Percentiles rank a stretch among this genome's conserved stretches.
These are phyloP conservation scores for Naso thynnoides DNA, from an alignment of 2,797 vertebrate genomes.

Conservation along the genomic window DNA sequence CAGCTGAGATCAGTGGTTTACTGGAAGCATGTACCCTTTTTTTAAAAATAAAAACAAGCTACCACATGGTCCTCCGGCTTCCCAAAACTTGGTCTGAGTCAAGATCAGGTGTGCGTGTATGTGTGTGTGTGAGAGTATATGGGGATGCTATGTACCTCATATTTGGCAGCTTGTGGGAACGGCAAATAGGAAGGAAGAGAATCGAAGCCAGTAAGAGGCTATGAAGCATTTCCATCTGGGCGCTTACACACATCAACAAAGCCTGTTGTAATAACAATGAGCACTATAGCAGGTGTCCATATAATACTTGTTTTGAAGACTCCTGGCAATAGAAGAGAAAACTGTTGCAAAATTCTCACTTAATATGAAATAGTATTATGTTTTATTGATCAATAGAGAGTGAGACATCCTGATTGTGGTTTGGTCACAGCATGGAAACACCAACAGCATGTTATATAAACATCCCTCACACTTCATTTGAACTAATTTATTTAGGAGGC, in stretches of 20 bases:
- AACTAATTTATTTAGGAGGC: conserved; percentile 66
- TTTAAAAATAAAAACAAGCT: conserved; percentile 62
- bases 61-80: conserved; percentile 62
- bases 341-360: conserved; percentile 55
- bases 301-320: conserved; percentile 63
- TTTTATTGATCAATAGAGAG: conserved; percentile 56
- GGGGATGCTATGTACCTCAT: conserved; percentile 50
- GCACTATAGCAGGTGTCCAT: conserved; percentile 73
- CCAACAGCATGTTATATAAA: conserved; percentile 63
- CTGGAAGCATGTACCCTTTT: conserved; percentile 67
- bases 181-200: conserved; percentile 74
- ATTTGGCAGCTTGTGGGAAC: conserved; percentile 66
- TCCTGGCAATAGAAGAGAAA: conserved; percentile 55
- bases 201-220: conserved; percentile 65
- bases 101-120: conserved; percentile 62
- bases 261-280: conserved; percentile 74
- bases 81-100: conserved; percentile 68
- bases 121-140: conserved; percentile 19
- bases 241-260: conserved; percentile 69
- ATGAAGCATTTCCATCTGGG: conserved; percentile 72
- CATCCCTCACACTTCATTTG: conserved; percentile 64
- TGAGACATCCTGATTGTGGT: conserved; percentile 55
- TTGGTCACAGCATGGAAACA: conserved; percentile 60
- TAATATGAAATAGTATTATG: conserved; percentile 57
- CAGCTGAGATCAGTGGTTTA: conserved; percentile 52